A percentile compares a stretch with the other conserved stretches of the same genome.
Conservation (phyloP, 2,888 invertebrate species). For the Plagiodera versicolora region DNA sequence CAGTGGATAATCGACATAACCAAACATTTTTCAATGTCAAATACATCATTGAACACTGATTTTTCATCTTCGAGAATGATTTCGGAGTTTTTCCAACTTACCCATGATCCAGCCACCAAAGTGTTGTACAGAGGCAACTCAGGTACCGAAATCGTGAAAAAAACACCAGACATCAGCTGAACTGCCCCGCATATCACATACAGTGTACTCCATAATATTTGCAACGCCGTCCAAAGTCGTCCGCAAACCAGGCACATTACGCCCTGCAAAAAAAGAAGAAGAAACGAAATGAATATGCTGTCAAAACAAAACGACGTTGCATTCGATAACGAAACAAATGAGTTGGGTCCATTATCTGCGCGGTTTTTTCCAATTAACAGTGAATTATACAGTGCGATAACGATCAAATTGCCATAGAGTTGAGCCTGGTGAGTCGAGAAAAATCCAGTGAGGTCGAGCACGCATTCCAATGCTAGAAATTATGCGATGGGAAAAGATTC, state of each 20-base stretch:
- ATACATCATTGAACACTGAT: too few species aligned
- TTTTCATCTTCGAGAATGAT: too few species aligned
- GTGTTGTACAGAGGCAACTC: constrained; percentile 57
- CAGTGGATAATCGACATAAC: too few species aligned
- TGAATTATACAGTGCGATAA: neutral
- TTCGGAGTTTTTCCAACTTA: too few species aligned
- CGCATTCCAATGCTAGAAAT: too few species aligned
- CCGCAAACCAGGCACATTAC: constrained; percentile 52
- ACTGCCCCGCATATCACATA: constrained; percentile 57
- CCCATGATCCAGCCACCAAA: constrained; percentile 59
- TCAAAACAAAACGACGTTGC: neutral
- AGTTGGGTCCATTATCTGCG: neutral
- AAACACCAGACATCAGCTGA: constrained; percentile 58
- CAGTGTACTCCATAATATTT: constrained; percentile 57
- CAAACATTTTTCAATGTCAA: too few species aligned
- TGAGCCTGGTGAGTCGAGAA: neutral
- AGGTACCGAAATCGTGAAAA: constrained; percentile 58
- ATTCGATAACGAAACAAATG: neutral
- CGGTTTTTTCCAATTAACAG: neutral
- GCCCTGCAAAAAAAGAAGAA: constrained; percentile 39
- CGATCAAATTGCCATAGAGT: neutral
- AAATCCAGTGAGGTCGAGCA: too few species aligned
- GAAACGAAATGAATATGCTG: neutral
- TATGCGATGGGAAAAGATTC: too few species aligned
- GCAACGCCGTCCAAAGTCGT: constrained; percentile 53